phyloP scores from a whole-genome alignment of 1,140 invertebrate species.

The Phocides pigmalion region DNA sequence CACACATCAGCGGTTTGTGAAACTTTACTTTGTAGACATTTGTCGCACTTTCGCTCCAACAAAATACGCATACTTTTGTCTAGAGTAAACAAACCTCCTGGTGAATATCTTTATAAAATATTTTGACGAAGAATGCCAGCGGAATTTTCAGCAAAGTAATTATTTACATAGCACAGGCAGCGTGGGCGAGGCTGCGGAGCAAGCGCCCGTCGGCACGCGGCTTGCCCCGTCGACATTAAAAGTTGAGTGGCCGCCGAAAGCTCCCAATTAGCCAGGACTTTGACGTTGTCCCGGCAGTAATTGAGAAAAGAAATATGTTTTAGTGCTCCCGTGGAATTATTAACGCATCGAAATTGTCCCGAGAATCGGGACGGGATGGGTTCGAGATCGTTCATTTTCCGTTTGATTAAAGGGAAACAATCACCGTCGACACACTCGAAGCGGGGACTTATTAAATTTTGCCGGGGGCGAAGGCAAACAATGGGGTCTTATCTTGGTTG shows the following conservation, averaged over 20 bases:
- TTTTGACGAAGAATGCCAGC: constrained; percentile 31
- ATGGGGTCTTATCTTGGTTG: constrained; percentile 62
- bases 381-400: constrained; percentile 45
- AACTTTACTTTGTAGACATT: neutral
- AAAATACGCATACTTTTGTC: constrained; percentile 16
- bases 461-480: constrained; percentile 60
- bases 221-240: constrained; percentile 62
- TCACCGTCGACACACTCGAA: constrained; percentile 50
- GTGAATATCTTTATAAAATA: constrained; percentile 35
- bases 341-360: constrained; percentile 39
- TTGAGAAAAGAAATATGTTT: constrained; percentile 76
- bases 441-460: constrained; percentile 67
- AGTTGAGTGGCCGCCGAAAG: constrained; percentile 71
- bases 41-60: neutral
- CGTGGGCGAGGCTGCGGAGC: constrained; percentile 36
- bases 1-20: neutral
- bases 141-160: constrained; percentile 54
- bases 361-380: constrained; percentile 5
- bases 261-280: constrained; percentile 77
- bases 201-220: constrained; percentile 42
- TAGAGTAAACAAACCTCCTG: constrained; percentile 15
- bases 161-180: constrained; percentile 56
- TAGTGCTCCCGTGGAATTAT: constrained; percentile 63
- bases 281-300: constrained; percentile 61
- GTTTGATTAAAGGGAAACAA: constrained; percentile 62